A percentile compares a stretch with the other conserved stretches of the same genome.
Evolutionary conservation across 2,888 invertebrate species (phyloP).

Genomic region (Eupsilia transversa): DNA sequence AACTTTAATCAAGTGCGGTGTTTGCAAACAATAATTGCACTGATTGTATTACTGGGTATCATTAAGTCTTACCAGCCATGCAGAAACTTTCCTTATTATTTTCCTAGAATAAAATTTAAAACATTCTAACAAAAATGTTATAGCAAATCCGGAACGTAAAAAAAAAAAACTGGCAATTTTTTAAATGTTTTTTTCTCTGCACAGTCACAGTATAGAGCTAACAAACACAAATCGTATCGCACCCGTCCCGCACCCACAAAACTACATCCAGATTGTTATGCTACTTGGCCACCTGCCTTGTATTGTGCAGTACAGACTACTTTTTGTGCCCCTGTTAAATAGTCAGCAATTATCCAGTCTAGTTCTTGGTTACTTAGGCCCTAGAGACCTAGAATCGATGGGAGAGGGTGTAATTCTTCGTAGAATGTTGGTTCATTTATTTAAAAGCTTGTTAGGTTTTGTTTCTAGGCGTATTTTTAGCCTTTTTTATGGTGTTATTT

Average conservation of each 20-base stretch:
- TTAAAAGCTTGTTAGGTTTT: not conserved
- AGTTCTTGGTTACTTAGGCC: conserved; percentile 44
- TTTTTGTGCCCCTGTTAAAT: conserved; percentile 62
- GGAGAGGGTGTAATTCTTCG: conserved; percentile 19
- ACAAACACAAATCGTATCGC: conserved; percentile 46
- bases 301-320: conserved; percentile 55
- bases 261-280: conserved; percentile 29
- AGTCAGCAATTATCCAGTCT: conserved; percentile 58
- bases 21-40: too few relatives aligned
- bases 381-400: conserved; percentile 60
- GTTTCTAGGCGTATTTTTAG: not conserved
- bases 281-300: conserved; percentile 59
- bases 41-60: too few relatives aligned
- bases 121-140: too few relatives aligned
- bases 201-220: not conserved
- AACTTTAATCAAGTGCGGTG: too few relatives aligned
- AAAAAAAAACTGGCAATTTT: too few relatives aligned
- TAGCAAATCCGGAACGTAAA: too few relatives aligned
- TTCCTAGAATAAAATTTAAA: too few relatives aligned
- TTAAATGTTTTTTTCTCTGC: too few relatives aligned
- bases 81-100: too few relatives aligned
- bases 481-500: too few relatives aligned
- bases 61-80: too few relatives aligned
- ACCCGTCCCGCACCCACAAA: conserved; percentile 48
- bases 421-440: conserved; percentile 19